These are phyloP conservation scores for Tortrix viridana DNA, from an alignment of 2,888 invertebrate genomes.

Conservation along the genomic window DNA sequence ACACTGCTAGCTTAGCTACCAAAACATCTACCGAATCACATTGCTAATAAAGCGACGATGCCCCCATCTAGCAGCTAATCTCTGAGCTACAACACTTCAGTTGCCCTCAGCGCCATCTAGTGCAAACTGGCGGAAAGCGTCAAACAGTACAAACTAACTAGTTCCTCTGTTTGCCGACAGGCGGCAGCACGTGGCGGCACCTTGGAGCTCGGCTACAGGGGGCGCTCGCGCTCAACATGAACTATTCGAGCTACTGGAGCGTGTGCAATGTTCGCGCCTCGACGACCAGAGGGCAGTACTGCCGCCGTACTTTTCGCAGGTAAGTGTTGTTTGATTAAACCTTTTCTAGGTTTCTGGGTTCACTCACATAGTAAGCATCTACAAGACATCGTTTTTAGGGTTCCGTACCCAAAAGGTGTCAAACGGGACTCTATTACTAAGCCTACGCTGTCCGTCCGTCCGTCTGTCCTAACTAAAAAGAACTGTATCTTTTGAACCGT, in stretches of 20 bases:
- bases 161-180: constrained; percentile 70
- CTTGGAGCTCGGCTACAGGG: constrained; percentile 81
- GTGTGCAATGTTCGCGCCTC: constrained; percentile 96
- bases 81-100: background rate
- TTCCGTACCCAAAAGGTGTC: no score
- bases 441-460: no score
- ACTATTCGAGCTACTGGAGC: constrained; percentile 96
- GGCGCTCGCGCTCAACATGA: constrained; percentile 87
- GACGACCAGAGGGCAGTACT: constrained; percentile 99
- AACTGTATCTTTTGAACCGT: no score
- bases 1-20: no score
- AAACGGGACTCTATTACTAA: no score
- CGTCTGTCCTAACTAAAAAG: no score
- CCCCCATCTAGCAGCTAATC: background rate
- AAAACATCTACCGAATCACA: no score
- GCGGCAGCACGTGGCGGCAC: constrained; percentile 87
- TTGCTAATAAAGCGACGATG: background rate
- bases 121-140: background rate
- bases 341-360: background rate
- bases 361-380: no score
- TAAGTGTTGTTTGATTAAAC: constrained; percentile 63
- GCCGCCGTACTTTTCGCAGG: constrained; percentile 96
- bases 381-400: no score
- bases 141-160: constrained; percentile 37
- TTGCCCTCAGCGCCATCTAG: constrained; percentile 22